Percentiles rank a stretch among this genome's conserved stretches.
Conservation (phyloP, 1,140 invertebrate species). For the Drosophila littoralis region DNA sequence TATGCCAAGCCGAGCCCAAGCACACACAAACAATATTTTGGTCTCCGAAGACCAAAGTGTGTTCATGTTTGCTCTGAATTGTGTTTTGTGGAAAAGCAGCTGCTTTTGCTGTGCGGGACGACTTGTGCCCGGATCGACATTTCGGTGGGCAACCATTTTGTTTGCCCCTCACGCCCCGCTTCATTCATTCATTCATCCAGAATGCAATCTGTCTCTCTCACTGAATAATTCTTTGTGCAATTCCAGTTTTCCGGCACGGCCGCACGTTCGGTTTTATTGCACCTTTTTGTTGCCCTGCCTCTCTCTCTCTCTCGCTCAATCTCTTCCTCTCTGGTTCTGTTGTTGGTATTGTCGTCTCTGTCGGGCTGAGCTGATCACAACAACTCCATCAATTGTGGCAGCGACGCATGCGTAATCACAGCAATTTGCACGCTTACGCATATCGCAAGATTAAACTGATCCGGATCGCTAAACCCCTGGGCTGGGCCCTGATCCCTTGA, state of each 20-base stretch:
- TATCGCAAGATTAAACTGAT: constrained; percentile 80
- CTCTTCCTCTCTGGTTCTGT: constrained; percentile 8
- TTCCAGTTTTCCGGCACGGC: constrained; percentile 26
- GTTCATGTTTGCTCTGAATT: constrained; percentile 15
- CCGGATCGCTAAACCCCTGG: constrained; percentile 57
- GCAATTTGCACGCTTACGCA: constrained; percentile 82
- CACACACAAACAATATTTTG: background rate
- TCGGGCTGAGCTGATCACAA: constrained; percentile 12
- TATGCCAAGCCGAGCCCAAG: constrained; percentile 2
- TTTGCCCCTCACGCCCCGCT: constrained; percentile 66
- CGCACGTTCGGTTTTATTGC: constrained; percentile 72
- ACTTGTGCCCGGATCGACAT: constrained; percentile 9
- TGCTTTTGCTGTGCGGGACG: constrained; percentile 8
- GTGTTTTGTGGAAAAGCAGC: constrained; percentile 20
- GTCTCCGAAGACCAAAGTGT: background rate
- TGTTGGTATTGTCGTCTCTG: constrained; percentile 11
- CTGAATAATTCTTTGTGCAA: constrained; percentile 15
- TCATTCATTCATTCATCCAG: constrained; percentile 48
- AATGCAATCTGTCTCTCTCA: background rate
- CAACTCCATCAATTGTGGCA: constrained; percentile 23
- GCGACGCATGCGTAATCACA: constrained; percentile 63
- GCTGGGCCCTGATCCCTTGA: constrained; percentile 41
- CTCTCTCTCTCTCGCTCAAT: constrained; percentile 20
- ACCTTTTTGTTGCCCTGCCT: constrained; percentile 62
- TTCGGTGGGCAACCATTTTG: constrained; percentile 65